Evolutionary conservation across 2,797 vertebrate species (phyloP).

Genomic region (Choloepus didactylus): DNA sequence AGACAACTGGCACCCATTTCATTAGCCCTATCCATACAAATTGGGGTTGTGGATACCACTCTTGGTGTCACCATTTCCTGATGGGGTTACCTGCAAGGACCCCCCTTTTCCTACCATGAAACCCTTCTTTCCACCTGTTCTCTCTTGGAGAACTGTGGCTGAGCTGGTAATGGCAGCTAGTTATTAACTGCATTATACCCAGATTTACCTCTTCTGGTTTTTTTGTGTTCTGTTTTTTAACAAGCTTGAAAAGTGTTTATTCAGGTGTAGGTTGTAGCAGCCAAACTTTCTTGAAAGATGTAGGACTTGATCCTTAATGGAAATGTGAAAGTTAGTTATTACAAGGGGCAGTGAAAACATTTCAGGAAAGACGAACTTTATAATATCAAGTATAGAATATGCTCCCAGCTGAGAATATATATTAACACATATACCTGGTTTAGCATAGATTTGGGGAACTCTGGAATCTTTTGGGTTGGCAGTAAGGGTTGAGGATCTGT

Average conservation of each 20-base stretch:
- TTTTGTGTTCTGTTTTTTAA: background rate
- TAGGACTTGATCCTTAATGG: background rate
- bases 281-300: background rate
- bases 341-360: background rate
- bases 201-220: background rate
- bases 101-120: background rate
- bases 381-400: slow-evolving; percentile 19
- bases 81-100: background rate
- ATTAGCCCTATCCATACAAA: background rate
- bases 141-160: background rate
- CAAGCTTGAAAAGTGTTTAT: background rate
- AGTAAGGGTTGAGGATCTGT: background rate
- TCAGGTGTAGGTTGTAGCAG: background rate
- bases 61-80: background rate
- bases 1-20: background rate
- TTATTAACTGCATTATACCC: background rate
- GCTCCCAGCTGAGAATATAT: background rate
- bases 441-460: background rate
- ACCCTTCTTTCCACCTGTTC: background rate
- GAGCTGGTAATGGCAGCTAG: background rate
- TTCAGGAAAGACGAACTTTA: slow-evolving; percentile 22
- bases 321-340: background rate
- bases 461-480: background rate
- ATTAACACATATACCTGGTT: background rate
- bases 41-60: background rate